Evolutionary conservation across 35 echinoderm and acorn worm species (phyloP).

Genomic region (Holothuria glaberrima): DNA sequence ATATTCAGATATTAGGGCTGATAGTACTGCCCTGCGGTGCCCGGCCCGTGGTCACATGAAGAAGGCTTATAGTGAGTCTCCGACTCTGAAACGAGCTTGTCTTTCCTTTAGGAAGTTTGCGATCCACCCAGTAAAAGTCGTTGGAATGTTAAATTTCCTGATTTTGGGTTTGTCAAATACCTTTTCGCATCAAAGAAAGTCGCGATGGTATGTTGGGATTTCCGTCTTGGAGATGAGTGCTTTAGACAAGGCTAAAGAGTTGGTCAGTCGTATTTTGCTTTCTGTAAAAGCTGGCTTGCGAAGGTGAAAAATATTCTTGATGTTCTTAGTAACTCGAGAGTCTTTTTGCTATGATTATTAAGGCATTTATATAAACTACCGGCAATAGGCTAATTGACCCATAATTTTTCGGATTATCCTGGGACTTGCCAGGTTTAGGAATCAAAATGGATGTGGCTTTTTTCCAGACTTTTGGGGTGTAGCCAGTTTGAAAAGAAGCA

Average conservation of each 20-base stretch:
- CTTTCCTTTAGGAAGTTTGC: neutral
- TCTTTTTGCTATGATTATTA: neutral
- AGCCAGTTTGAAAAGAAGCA: neutral
- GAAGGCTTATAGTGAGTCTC: neutral
- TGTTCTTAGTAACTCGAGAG: neutral
- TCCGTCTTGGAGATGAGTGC: neutral
- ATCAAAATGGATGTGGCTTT: neutral
- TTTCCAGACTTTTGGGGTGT: neutral
- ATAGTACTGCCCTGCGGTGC: too few species aligned
- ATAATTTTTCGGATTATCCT: neutral
- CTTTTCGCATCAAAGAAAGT: neutral
- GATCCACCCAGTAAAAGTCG: slow-evolving; percentile 21
- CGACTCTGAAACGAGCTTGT: neutral
- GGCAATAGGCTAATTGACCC: neutral
- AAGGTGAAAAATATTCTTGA: neutral
- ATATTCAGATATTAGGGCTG: too few species aligned
- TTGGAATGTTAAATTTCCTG: neutral
- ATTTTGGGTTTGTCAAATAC: slow-evolving; percentile 16
- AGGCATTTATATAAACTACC: neutral
- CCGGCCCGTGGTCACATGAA: neutral
- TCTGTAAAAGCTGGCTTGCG: too few species aligned
- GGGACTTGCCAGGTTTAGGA: neutral
- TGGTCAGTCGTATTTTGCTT: too few species aligned
- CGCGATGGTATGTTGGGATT: too few species aligned
- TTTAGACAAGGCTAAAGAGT: neutral